Evolutionary conservation across 1,140 invertebrate genomes (phyloP).

Genomic region (Anthonomus grandis): DNA sequence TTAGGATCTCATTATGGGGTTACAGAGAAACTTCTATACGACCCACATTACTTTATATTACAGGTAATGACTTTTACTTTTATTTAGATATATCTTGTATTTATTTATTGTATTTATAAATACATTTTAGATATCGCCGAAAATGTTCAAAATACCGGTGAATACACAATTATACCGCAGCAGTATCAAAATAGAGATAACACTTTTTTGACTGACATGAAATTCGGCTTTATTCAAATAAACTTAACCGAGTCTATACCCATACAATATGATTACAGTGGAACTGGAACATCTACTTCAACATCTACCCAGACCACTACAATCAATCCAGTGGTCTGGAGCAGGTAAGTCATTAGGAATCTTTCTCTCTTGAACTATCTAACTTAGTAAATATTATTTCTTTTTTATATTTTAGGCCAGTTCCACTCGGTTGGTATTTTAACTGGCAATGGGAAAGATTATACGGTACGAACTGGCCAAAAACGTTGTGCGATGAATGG

Average conservation of each 20-base stretch:
- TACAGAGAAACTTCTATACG: conserved; percentile 79
- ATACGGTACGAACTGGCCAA: conserved; percentile 75
- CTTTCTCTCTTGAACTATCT: neutral
- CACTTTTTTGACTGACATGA: conserved; percentile 63
- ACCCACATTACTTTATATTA: conserved; percentile 63
- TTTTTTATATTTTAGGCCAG: conserved; percentile 55
- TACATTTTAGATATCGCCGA: conserved; percentile 27
- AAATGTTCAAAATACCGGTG: conserved; percentile 40
- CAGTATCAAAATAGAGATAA: conserved; percentile 66
- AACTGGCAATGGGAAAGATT: conserved; percentile 77
- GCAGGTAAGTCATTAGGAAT: conserved; percentile 49
- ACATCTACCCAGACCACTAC: conserved; percentile 52
- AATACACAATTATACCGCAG: conserved; percentile 41
- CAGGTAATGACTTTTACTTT: conserved; percentile 1
- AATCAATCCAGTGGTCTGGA: conserved; percentile 82
- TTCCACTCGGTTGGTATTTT: conserved; percentile 92
- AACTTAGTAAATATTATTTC: neutral
- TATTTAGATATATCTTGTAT: neutral
- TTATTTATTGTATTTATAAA: neutral
- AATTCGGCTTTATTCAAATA: conserved; percentile 88
- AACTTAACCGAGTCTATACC: conserved; percentile 82
- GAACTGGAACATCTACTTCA: conserved; percentile 51
- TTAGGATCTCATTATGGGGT: conserved; percentile 81
- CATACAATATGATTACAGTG: conserved; percentile 81
- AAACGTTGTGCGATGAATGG: conserved; percentile 83